A percentile compares a stretch with the other conserved stretches of the same genome.
Evolutionary conservation across 2,888 invertebrate species (phyloP).

Genomic region (Entomobrya proxima): DNA sequence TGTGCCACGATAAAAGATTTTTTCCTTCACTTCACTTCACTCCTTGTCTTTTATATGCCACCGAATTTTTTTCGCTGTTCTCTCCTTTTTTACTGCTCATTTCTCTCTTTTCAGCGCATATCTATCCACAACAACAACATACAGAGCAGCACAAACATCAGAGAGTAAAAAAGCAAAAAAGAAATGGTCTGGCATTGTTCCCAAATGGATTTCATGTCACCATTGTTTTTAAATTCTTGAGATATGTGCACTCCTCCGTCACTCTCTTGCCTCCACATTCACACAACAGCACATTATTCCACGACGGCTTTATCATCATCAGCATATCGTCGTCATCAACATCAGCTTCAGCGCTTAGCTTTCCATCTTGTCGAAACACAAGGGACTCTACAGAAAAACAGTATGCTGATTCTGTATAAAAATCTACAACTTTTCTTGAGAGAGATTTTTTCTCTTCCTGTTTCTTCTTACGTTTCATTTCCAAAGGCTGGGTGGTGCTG

Average conservation of each 20-base stretch:
- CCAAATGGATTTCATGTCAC: slow-evolving; percentile 72
- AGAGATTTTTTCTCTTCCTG: too few species aligned
- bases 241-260: slow-evolving; percentile 26
- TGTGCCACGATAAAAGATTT: slow-evolving; percentile 5
- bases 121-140: background rate
- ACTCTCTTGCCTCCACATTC: background rate
- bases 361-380: slow-evolving; percentile 1
- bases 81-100: slow-evolving; percentile 7
- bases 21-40: background rate
- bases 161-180: too few species aligned
- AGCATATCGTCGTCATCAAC: slow-evolving; percentile 7
- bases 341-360: background rate
- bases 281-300: background rate
- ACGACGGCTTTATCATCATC: slow-evolving; percentile 12
- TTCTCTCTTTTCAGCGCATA: background rate
- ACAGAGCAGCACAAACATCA: background rate
- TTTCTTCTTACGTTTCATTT: background rate
- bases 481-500: background rate
- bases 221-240: slow-evolving; percentile 71
- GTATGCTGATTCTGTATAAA: slow-evolving; percentile 23
- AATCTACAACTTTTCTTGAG: slow-evolving; percentile 3
- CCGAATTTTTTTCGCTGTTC: background rate
- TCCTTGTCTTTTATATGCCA: background rate
- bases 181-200: slow-evolving; percentile 71
- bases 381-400: slow-evolving; percentile 15